Percentiles rank a stretch among this genome's conserved stretches.
Evolutionary conservation across 37 sponge, comb jelly and placozoan genomes (phyloP).

Genomic region (Ianthella basta): DNA sequence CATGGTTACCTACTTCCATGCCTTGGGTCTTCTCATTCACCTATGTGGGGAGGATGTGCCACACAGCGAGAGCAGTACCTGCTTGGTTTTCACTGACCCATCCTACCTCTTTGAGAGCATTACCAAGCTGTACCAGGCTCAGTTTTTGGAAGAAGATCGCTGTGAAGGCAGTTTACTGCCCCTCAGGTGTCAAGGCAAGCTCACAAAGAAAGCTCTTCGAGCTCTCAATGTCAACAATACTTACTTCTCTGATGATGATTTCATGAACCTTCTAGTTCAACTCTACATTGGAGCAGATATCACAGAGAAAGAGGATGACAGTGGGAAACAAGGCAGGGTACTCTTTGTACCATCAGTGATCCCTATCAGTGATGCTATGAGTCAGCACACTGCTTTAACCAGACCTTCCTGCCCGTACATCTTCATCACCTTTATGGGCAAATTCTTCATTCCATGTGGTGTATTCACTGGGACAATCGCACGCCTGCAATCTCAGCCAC

Average conservation of each 20-base stretch:
- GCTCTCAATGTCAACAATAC: not conserved
- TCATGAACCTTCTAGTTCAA: not conserved
- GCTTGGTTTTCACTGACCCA: not conserved
- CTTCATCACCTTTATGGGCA: not conserved
- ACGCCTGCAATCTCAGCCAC: not conserved
- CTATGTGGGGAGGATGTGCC: not conserved
- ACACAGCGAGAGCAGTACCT: not conserved
- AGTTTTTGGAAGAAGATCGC: not conserved
- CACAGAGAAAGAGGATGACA: not conserved
- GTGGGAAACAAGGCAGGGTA: not conserved
- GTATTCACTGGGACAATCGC: constrained; percentile 12
- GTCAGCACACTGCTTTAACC: too few relatives aligned
- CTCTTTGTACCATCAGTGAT: constrained; percentile 11
- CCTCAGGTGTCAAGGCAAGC: not conserved
- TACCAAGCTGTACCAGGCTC: not conserved
- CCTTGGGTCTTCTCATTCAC: not conserved
- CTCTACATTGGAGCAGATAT: not conserved
- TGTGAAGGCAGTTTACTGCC: not conserved
- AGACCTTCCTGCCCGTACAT: not conserved
- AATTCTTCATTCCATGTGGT: constrained; percentile 12
- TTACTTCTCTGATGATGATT: not conserved
- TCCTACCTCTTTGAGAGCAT: not conserved
- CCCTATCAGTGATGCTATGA: not conserved
- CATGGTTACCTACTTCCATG: not conserved
- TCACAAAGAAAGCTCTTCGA: not conserved